Conservation (phyloP, 1,140 invertebrate species). For the Trichonephila inaurata region DNA sequence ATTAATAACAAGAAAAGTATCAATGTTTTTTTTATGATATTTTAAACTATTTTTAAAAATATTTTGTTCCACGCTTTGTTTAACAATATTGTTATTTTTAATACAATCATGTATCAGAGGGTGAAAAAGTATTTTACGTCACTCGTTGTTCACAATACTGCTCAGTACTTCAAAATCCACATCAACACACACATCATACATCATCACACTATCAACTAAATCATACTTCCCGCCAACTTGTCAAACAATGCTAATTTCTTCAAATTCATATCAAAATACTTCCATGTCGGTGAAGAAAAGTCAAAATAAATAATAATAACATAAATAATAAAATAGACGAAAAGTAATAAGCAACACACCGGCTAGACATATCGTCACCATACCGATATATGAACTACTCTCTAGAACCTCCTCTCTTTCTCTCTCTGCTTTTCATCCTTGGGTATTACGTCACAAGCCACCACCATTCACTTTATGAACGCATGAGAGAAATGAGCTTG, state of each 20-base stretch:
- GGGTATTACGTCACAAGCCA: background rate
- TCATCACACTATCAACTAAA: too few species aligned
- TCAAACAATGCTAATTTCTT: background rate
- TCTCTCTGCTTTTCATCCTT: background rate
- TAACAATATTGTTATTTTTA: too few species aligned
- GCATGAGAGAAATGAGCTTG: background rate
- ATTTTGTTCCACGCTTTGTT: too few species aligned
- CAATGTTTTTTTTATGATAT: too few species aligned
- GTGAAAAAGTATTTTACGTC: too few species aligned
- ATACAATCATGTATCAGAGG: too few species aligned
- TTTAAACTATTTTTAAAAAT: too few species aligned
- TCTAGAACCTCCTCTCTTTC: background rate
- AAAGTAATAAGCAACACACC: slow-evolving; percentile 1
- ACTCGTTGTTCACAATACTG: too few species aligned
- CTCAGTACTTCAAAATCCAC: too few species aligned
- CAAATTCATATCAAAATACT: background rate
- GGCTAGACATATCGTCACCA: slow-evolving; percentile 24
- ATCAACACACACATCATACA: too few species aligned
- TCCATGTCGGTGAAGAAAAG: background rate
- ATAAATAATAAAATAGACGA: background rate
- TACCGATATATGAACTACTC: background rate
- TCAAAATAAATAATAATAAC: too few species aligned
- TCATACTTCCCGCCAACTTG: background rate
- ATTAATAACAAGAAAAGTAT: too few species aligned
- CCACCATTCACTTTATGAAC: background rate